Base-by-base conservation (phyloP, 2,113 vertebrate species). In the Callopanchax toddi region DNA sequence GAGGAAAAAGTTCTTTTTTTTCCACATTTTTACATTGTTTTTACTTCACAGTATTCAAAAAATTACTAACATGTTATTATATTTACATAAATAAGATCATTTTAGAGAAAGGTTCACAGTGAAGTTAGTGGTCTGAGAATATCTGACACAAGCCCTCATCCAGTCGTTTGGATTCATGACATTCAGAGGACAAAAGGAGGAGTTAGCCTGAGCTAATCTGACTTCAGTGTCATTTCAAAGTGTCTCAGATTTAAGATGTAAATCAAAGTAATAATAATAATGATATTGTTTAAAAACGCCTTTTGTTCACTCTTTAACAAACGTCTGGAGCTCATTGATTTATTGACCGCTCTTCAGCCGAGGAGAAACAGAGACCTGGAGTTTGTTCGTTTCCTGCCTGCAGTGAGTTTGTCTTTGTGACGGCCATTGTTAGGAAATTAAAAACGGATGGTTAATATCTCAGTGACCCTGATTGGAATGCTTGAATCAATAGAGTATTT, bases 401-500 rank as follows among this genome's bases (percentile, higher is more conserved):
- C 21, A 53, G 64, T 52, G 43, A 16, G 46, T 78, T 67, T 76
- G 76, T 62, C 72, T 84, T 79, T 16, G 74, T 85, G 69, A 67
- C 72, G 26, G 50, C 69, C 67, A 67, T 82, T 69, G 74, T 79
- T 45, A 15, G 54, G 20, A 40, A 62, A 52, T 45, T 80, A 82
- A 83, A 20, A 21, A n/a, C 8, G 34, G 46, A 10, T 21, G 11
- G 42, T 32, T 62, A 51, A 61, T 79, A 83, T 87, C 83, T 79
- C 50, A 5, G 49, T 82, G 78, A 79, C 60, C 79, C 71, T 59
- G 67, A 52, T 23, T 23, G 72, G 68, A 71, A 83, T 75, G 71
- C 56, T 12, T 5, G 20, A 71, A 72, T n/a, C n/a, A n/a, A n/a
- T n/a, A 78, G 52, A 67, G 43, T 75, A 84, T 84, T 79, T 74